Evolutionary conservation across 2,797 vertebrate species (phyloP).

Genomic region (Graptemys geographica): DNA sequence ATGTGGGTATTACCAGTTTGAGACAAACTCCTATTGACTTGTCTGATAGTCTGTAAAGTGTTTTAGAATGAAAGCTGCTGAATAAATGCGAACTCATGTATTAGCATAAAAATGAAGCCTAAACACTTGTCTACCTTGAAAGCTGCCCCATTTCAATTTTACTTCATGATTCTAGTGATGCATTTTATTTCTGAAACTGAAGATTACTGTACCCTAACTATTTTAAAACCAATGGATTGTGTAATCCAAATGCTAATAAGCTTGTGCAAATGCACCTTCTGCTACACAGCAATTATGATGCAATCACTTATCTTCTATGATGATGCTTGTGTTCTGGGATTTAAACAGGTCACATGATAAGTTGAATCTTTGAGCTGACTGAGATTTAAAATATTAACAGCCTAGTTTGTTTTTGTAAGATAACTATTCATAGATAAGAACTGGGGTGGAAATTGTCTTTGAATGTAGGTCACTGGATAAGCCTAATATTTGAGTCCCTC

Average conservation of each 20-base stretch:
- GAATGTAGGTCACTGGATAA: not conserved
- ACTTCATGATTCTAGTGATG: not conserved
- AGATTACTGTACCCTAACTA: not conserved
- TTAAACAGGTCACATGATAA: not conserved
- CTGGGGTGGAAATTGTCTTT: not conserved
- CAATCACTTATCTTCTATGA: not conserved
- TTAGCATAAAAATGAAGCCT: not conserved
- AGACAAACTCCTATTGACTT: not conserved
- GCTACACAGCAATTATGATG: not conserved
- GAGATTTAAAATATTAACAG: not conserved
- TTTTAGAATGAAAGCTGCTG: not conserved
- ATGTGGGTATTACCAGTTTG: fast-evolving
- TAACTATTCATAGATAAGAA: not conserved
- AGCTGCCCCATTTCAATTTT: not conserved
- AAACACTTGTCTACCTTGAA: not conserved
- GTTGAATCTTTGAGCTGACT: not conserved
- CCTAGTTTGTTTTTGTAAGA: not conserved
- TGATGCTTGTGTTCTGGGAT: not conserved
- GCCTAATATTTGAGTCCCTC: no score
- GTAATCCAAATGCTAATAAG: not conserved
- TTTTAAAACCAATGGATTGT: not conserved
- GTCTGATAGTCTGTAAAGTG: fast-evolving
- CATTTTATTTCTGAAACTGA: not conserved
- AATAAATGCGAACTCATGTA: not conserved
- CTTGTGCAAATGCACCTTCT: not conserved